Base-by-base conservation (phyloP, 2,113 vertebrate species). In the Alethe diademata region DNA sequence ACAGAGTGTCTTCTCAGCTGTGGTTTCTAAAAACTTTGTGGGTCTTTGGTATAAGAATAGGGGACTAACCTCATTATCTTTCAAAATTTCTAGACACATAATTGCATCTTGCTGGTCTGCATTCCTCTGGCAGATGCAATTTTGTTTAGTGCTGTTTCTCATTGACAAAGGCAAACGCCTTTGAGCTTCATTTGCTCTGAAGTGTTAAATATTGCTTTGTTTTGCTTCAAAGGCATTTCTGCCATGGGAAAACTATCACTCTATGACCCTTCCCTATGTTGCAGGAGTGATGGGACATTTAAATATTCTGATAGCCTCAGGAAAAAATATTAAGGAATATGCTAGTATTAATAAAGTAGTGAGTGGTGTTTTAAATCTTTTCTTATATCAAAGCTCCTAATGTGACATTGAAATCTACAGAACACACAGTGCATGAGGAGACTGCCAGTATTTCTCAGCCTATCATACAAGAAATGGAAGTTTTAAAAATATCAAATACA, bases 171-270 rank as follows among this genome's bases (percentile, higher is more conserved):
- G 2, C 42, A 91, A 92, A 89, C 0, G 51, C n/a, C 70, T 91
- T 81, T 71, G 36, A 93, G 69, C 62, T 75, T 75, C 70, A 81
- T 18, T 89, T 67, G 48, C 76, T 95, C 80, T 82, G 78, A 89
- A 87, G 66, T 85, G 89, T 91, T 95, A 91, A 94, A 90, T 89
- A 61, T 45, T 75, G 28, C 56, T 87, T 91, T 87, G 36, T 72
- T 92, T 93, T 91, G 40, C 70, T 96, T 89, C 80, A 92, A 95
- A 95, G 40, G 35, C 45, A 69, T 76, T 82, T 91, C 45, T 85
- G 45, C 19, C 74, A 54, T 31, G 33, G 80, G 70, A 89, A 95
- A 85, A 81, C 53, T 65, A 90, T 53, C 11, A 5, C 62, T 85
- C 62, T 94, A 25, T 87, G 70, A 84, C 80, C 70, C 45, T 86